These are phyloP conservation scores for Pogonognathellus flavescens DNA, from an alignment of 1,140 invertebrate species.

Conservation along the genomic window DNA sequence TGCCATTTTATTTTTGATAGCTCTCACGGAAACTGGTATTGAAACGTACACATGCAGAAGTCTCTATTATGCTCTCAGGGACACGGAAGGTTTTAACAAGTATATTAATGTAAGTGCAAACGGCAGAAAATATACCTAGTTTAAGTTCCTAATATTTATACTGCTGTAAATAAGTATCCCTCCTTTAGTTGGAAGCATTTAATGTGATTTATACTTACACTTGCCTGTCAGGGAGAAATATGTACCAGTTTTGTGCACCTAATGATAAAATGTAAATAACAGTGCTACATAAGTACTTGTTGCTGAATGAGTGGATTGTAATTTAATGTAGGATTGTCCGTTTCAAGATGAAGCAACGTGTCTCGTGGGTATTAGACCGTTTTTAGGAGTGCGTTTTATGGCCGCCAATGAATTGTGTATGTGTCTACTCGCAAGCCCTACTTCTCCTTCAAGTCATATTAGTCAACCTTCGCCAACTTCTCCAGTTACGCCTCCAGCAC, in stretches of 20 bases:
- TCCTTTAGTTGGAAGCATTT: no score
- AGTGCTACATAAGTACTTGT: background rate
- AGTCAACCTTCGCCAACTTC: conserved; percentile 20
- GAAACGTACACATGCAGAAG: conserved; percentile 79
- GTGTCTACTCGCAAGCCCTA: conserved; percentile 59
- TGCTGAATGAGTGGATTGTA: background rate
- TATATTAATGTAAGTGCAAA: conserved; percentile 61
- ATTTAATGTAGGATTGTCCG: conserved; percentile 61
- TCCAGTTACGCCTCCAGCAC: conserved; percentile 16
- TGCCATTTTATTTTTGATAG: no score
- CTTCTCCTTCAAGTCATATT: background rate
- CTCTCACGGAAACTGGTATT: conserved; percentile 80
- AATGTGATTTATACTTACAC: no score
- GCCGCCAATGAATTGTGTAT: conserved; percentile 58
- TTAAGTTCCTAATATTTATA: no score
- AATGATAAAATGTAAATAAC: background rate
- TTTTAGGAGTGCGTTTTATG: conserved; percentile 63
- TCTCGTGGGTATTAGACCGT: conserved; percentile 65
- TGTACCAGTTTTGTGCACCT: no score
- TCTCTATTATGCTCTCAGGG: conserved; percentile 58
- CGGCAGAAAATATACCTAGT: background rate
- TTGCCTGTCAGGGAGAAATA: no score
- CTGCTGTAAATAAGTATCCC: no score
- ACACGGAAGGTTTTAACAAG: conserved; percentile 58
- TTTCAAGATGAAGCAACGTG: conserved; percentile 57